Conservation (phyloP, 2,113 vertebrate species). For the Haemorhous mexicanus region DNA sequence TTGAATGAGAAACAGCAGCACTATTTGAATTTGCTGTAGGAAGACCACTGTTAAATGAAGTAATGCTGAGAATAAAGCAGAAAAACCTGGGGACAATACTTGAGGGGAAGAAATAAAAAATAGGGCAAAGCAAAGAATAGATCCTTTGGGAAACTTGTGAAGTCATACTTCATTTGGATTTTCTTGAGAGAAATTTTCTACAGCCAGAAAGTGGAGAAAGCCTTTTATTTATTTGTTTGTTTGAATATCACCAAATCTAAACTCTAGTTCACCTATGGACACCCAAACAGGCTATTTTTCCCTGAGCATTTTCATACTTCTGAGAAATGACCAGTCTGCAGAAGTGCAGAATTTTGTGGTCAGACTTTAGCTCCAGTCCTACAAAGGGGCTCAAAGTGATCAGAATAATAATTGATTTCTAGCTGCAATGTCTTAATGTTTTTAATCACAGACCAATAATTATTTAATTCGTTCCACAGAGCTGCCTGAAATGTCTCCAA, state of each 20-base stretch:
- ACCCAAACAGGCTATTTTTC: background rate
- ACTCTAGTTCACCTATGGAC: background rate
- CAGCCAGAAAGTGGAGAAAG: background rate
- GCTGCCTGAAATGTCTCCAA: background rate
- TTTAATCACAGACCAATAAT: background rate
- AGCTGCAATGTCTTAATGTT: background rate
- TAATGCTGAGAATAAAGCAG: background rate
- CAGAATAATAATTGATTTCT: background rate
- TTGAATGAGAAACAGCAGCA: background rate
- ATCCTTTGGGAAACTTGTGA: background rate
- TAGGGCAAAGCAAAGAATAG: background rate
- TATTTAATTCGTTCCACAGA: background rate
- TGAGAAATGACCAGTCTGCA: background rate
- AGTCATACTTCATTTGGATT: background rate
- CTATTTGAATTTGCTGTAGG: background rate
- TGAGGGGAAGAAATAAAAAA: background rate
- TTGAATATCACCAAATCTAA: background rate
- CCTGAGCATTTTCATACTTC: background rate
- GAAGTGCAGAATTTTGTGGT: background rate
- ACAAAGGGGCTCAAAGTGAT: background rate
- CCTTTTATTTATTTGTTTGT: background rate
- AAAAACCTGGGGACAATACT: background rate
- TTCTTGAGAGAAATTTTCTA: background rate
- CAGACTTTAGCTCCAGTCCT: background rate
- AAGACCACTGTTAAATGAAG: background rate